Conservation (phyloP, 2,113 vertebrate genomes). For the Scomber colias region DNA sequence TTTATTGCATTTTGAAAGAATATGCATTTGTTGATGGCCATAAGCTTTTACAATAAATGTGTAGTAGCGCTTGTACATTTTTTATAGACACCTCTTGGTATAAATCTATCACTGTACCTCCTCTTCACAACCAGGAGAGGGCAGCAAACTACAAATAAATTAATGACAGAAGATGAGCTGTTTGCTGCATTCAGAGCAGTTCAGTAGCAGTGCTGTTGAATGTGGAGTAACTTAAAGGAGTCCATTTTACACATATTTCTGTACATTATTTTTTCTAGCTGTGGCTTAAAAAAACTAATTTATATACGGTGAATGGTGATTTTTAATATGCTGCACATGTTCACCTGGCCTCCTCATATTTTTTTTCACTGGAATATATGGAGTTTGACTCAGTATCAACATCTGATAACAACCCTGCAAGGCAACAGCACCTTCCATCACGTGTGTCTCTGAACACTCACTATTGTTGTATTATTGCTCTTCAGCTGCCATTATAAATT, state of each 20-base stretch:
- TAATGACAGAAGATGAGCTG: background rate
- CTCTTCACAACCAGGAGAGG: constrained; percentile 61
- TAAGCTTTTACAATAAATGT: background rate
- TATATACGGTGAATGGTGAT: background rate
- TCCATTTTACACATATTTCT: background rate
- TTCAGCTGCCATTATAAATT: constrained; percentile 38
- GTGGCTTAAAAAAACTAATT: background rate
- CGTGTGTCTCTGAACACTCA: constrained; percentile 11
- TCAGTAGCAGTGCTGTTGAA: background rate
- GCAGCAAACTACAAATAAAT: constrained; percentile 61
- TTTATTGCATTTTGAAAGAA: background rate
- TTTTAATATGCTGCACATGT: background rate
- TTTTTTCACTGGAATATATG: background rate
- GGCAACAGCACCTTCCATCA: background rate
- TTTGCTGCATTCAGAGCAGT: constrained; percentile 25
- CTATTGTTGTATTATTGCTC: constrained; percentile 5
- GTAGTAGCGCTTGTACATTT: background rate
- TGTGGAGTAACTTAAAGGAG: background rate
- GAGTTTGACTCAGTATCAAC: background rate
- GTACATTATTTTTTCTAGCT: background rate
- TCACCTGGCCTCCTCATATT: background rate
- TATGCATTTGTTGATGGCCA: background rate
- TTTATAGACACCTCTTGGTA: background rate
- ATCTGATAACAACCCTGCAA: constrained; percentile 1
- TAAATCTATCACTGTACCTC: constrained; percentile 13